Percentiles rank a stretch among this genome's conserved stretches.
Evolutionary conservation across 1,140 invertebrate genomes (phyloP).

Genomic region (Liolophura sinensis): DNA sequence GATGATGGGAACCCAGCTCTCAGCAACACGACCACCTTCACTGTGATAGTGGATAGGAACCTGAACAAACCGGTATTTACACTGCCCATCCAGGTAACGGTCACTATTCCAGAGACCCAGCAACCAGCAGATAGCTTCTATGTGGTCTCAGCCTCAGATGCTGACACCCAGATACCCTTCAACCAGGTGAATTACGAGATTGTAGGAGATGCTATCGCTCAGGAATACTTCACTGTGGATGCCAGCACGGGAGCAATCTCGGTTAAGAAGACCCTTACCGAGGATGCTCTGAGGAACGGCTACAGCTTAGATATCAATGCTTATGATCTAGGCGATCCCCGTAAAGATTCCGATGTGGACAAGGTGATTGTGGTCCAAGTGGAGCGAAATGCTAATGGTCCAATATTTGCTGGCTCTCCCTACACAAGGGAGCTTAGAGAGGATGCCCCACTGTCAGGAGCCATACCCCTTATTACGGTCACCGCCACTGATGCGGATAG

Average conservation of each 20-base stretch:
- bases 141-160: constrained; percentile 24
- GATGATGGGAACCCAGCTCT: constrained; percentile 42
- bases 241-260: constrained; percentile 28
- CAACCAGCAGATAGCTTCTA: constrained; percentile 17
- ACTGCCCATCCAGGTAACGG: background rate
- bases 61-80: constrained; percentile 30
- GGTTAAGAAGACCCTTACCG: constrained; percentile 19
- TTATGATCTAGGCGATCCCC: constrained; percentile 79
- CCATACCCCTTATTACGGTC: constrained; percentile 13
- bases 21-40: constrained; percentile 25
- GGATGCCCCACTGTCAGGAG: no score
- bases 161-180: constrained; percentile 16
- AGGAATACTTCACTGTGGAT: constrained; percentile 33
- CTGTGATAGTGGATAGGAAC: constrained; percentile 42
- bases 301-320: constrained; percentile 45
- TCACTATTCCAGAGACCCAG: constrained; percentile 17
- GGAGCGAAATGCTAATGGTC: no score
- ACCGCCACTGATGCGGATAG: constrained; percentile 22
- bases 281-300: background rate
- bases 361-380: no score
- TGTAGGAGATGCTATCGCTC: constrained; percentile 12
- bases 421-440: no score
- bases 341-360: constrained; percentile 51
- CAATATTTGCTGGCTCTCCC: no score
- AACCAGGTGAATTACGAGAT: constrained; percentile 7